Percentiles rank a stretch among this genome's conserved stretches.
Evolutionary conservation across 1,140 invertebrate genomes (phyloP).

Genomic region (Archegozetes longisetosus): DNA sequence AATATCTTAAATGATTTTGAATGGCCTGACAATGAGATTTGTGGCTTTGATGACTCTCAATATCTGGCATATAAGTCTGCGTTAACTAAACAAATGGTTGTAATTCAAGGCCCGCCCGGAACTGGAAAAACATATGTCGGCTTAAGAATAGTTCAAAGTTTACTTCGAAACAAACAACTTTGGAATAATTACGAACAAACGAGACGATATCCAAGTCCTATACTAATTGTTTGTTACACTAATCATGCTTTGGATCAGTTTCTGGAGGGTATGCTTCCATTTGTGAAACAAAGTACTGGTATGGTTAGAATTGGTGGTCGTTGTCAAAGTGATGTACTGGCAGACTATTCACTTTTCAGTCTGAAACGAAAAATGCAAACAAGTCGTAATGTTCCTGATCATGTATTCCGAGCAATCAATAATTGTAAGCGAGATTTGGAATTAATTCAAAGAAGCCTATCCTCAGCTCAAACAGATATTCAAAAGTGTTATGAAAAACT

Average conservation of each 20-base stretch:
- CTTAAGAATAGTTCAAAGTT: constrained; percentile 30
- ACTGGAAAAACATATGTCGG: constrained; percentile 51
- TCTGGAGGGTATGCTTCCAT: constrained; percentile 45
- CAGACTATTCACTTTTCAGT: constrained; percentile 15
- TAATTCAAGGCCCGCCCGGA: constrained; percentile 61
- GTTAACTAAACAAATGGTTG: constrained; percentile 34
- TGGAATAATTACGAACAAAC: constrained; percentile 21
- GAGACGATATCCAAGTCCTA: constrained; percentile 30
- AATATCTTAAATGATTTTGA: neutral
- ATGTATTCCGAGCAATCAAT: too few relatives aligned
- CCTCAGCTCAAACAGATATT: too few relatives aligned
- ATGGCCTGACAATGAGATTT: neutral
- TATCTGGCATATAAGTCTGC: constrained; percentile 30
- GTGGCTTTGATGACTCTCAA: constrained; percentile 29
- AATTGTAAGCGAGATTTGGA: too few relatives aligned
- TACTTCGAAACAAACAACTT: constrained; percentile 26
- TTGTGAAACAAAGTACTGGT: constrained; percentile 19
- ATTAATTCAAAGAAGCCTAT: too few relatives aligned
- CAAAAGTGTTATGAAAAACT: too few relatives aligned
- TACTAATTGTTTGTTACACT: constrained; percentile 67
- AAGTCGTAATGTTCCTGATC: too few relatives aligned
- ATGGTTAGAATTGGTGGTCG: constrained; percentile 58
- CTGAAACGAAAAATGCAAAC: constrained; percentile 2
- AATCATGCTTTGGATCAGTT: constrained; percentile 83
- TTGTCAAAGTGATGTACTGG: constrained; percentile 37